A percentile compares a stretch with the other conserved stretches of the same genome.
These are phyloP conservation scores for Echinarachnius parma DNA, from an alignment of 53 echinoderm and acorn worm genomes.

Conservation along the genomic window DNA sequence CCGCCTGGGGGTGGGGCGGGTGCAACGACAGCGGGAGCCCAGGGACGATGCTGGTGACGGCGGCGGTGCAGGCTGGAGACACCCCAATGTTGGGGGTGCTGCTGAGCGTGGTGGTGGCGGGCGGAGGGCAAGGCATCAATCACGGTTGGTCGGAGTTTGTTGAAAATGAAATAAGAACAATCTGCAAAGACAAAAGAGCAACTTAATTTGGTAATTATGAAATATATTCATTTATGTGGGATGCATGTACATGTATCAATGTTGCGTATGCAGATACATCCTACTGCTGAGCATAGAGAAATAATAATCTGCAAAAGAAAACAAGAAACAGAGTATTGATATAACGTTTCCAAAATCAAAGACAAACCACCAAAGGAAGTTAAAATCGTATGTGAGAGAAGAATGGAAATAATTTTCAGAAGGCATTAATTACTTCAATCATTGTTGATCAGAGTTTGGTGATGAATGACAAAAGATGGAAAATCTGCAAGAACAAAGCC, in stretches of 20 bases:
- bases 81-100: conserved; percentile 28
- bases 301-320: background rate
- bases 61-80: conserved; percentile 35
- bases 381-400: too few species aligned
- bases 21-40: conserved; percentile 28
- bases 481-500: too few species aligned
- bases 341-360: background rate
- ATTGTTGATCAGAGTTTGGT: too few species aligned
- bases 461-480: too few species aligned
- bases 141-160: background rate
- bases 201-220: too few species aligned
- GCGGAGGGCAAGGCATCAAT: conserved; percentile 45
- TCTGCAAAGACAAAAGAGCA: conserved; percentile 8
- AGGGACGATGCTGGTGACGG: conserved; percentile 27
- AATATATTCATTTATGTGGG: too few species aligned
- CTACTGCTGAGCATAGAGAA: too few species aligned
- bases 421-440: too few species aligned
- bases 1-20: background rate
- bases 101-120: conserved; percentile 17
- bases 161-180: conserved; percentile 13
- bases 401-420: too few species aligned
- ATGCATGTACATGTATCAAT: too few species aligned
- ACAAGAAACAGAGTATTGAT: background rate
- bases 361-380: background rate
- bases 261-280: too few species aligned